Evolutionary conservation across 2,888 invertebrate species (phyloP), one percentile per base, ranked within the genome.

Genomic region (Drosophila anceps): DNA sequence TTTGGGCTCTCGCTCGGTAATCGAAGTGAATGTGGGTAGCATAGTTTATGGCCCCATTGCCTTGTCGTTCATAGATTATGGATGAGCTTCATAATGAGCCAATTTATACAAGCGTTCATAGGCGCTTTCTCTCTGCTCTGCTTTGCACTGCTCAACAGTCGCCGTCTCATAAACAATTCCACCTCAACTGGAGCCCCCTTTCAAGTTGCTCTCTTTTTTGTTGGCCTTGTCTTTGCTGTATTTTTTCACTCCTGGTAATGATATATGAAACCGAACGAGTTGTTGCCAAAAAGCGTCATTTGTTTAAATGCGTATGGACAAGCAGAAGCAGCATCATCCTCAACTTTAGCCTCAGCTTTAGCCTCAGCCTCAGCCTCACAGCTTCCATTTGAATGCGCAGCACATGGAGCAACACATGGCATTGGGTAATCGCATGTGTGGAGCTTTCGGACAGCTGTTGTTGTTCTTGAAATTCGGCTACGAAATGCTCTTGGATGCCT

Each of bases 11-110:
- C 15, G 55, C 37, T 57, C 29, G 53, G 54, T 69, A 82, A 88
- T 84, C 88, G 89, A 89, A 81, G 76, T 75, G 72, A 82, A 74
- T 79, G 82, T 78, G 71, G 72, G 73, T 64, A 69, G 71, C 70
- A 69, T 88, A 72, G 77, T 90, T 90, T 90, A 88, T 90, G 85
- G 77, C 70, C 66, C 54, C 71, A 69, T 64, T 55, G 71, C 75
- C 76, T 66, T 62, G 69, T 59, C 67, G 80, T 83, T 90, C 88
- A 90, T 88, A 91, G 91, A 90, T 90, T 88, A 88, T 90, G 86
- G 86, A 88, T 91, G 90, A 90, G 83, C 77, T 80, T 76, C 90
- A 85, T 88, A 88, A 88, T 88, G 91, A 88, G 86, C 83, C 88
- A 90, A 91, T 88, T 91, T 91, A 91, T 86, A 88, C 87, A 86